Conservation (phyloP, 2,888 invertebrate genomes). For the Serripes groenlandicus region DNA sequence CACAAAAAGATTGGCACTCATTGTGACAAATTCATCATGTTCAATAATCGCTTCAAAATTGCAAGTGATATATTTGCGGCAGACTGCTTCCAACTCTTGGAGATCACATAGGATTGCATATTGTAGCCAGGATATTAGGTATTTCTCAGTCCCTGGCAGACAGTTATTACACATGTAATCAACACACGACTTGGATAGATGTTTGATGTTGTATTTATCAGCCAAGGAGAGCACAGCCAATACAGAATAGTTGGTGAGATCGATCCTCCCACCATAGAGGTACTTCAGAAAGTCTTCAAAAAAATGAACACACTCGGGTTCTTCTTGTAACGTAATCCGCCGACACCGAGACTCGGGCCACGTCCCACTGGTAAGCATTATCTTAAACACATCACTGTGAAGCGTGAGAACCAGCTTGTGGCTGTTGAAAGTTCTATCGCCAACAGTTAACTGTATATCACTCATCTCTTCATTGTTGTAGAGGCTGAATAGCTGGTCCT, state of each 20-base stretch:
- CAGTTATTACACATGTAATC: constrained; percentile 96
- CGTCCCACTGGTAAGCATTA: constrained; percentile 97
- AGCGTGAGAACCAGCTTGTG: constrained; percentile 97
- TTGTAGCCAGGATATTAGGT: constrained; percentile 95
- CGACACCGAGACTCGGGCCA: constrained; percentile 97
- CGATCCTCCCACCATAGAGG: constrained; percentile 94
- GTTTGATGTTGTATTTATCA: constrained; percentile 98
- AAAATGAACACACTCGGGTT: constrained; percentile 93
- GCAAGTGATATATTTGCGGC: constrained; percentile 90
- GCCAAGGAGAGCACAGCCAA: constrained; percentile 95
- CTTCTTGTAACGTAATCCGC: constrained; percentile 94
- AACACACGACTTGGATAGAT: constrained; percentile 93
- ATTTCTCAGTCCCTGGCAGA: constrained; percentile 93
- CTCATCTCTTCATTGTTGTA: constrained; percentile 90
- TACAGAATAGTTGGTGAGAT: constrained; percentile 93
- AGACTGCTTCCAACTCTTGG: constrained; percentile 88
- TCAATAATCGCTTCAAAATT: constrained; percentile 94
- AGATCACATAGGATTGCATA: constrained; percentile 95
- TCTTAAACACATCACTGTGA: constrained; percentile 97
- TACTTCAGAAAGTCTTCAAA: constrained; percentile 96
- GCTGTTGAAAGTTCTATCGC: constrained; percentile 93
- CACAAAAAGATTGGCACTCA: constrained; percentile 93
- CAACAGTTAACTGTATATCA: constrained; percentile 94
- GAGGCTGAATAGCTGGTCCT: constrained; percentile 69
- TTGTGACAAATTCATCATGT: constrained; percentile 92